Percentiles rank a stretch among this genome's conserved stretches.
phyloP scores from a whole-genome alignment of 2,113 vertebrate species.

The Myiozetetes cayanensis region DNA sequence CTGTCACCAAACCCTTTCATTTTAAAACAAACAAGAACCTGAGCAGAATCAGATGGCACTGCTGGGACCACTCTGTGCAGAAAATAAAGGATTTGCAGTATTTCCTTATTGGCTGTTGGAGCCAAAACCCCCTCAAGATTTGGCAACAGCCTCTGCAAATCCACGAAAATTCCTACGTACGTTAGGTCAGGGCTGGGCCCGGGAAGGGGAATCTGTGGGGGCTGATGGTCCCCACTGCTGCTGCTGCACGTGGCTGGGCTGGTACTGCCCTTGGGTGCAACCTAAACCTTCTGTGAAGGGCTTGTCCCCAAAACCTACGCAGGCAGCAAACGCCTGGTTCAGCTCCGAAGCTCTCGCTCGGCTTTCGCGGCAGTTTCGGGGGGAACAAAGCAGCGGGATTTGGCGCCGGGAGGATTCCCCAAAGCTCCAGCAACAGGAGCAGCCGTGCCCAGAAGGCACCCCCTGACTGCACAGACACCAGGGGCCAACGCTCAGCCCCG shows the following conservation, averaged over 20 bases:
- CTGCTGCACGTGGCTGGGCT: background rate
- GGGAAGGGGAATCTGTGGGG: background rate
- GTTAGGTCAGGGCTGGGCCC: background rate
- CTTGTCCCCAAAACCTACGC: background rate
- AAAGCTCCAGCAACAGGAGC: background rate
- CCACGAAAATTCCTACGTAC: background rate
- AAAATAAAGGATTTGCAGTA: background rate
- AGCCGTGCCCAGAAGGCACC: background rate
- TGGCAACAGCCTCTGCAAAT: background rate
- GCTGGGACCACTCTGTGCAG: background rate
- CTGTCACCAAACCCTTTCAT: background rate
- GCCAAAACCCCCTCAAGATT: background rate
- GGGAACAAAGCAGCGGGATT: background rate
- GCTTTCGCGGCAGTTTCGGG: background rate
- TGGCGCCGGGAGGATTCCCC: background rate
- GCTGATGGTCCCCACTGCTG: background rate
- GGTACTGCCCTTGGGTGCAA: background rate
- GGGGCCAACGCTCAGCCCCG: fast-evolving
- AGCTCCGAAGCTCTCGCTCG: background rate
- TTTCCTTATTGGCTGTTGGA: background rate
- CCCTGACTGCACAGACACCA: fast-evolving
- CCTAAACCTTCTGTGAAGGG: background rate
- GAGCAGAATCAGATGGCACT: background rate
- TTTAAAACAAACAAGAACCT: background rate
- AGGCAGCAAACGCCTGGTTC: background rate